A percentile compares a stretch with the other conserved stretches of the same genome.
Conservation (phyloP, 2,113 vertebrate genomes). For the Panthera uncia region DNA sequence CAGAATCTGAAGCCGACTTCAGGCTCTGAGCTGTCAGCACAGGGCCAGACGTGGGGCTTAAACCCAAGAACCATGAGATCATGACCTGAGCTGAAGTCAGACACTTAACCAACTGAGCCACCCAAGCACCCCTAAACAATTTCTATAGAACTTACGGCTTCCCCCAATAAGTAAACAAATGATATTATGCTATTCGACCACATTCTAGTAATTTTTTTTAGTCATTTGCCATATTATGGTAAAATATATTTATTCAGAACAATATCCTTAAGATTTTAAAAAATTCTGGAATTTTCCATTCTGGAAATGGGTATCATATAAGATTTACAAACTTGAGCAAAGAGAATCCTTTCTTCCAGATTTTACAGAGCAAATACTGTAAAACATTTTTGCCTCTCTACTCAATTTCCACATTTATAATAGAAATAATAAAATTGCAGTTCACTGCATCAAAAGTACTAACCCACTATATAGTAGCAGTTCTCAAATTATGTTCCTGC, state of each 20-base stretch:
- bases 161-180: neutral
- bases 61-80: too few species aligned
- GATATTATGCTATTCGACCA: neutral
- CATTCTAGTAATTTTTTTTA: neutral
- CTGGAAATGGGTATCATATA: constrained; percentile 16
- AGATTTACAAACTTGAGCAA: constrained; percentile 17
- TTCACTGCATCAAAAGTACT: constrained; percentile 32
- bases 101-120: too few species aligned
- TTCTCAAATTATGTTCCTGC: neutral
- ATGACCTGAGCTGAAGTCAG: too few species aligned
- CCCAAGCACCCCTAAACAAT: neutral
- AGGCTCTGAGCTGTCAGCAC: too few species aligned
- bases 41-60: too few species aligned
- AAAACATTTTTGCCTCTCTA: neutral
- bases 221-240: constrained; percentile 20
- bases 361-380: constrained; percentile 41
- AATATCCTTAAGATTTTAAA: constrained; percentile 25
- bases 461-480: neutral
- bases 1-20: too few species aligned
- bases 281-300: neutral
- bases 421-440: constrained; percentile 58
- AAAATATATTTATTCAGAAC: constrained; percentile 23
- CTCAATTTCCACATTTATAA: constrained; percentile 43
- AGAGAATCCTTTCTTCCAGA: constrained; percentile 41
- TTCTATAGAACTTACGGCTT: neutral